Conservation (phyloP, 2,888 invertebrate genomes). For the Oeneis ivallda region DNA sequence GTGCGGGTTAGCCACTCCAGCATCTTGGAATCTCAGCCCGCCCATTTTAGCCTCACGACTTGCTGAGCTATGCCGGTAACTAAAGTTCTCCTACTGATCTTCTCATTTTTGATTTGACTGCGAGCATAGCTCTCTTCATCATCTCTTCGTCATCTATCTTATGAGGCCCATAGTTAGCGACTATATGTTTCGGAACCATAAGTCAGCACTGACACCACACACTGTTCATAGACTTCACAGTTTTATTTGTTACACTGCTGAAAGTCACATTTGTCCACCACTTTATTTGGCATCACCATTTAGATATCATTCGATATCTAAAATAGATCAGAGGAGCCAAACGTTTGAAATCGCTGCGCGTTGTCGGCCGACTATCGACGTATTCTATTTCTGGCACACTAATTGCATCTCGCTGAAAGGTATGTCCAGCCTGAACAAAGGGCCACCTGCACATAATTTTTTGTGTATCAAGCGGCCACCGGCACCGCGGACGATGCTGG, state of each 20-base stretch:
- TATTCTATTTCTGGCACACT: conserved; percentile 75
- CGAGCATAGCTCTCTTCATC: no score
- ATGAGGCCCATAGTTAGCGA: no score
- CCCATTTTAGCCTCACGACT: no score
- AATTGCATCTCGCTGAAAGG: conserved; percentile 81
- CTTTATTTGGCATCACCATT: conserved; percentile 59
- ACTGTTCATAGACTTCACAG: conserved; percentile 12
- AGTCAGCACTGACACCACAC: no score
- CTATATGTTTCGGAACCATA: no score
- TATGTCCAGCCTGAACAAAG: conserved; percentile 81
- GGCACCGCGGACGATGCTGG: conserved; percentile 54
- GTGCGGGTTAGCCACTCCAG: no score
- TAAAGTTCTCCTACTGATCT: no score
- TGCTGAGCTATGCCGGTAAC: no score
- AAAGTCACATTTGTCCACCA: conserved; percentile 45
- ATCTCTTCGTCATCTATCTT: no score
- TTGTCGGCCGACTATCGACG: conserved; percentile 72
- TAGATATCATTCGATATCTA: conserved; percentile 73
- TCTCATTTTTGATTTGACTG: no score
- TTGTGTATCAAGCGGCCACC: conserved; percentile 77
- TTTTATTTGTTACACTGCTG: conserved; percentile 14
- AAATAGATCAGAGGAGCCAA: conserved; percentile 77
- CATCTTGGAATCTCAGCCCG: no score
- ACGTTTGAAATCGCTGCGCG: conserved; percentile 72
- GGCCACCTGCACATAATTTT: conserved; percentile 78